Evolutionary conservation across 2,888 invertebrate genomes (phyloP).

Genomic region (Lypha dubia): DNA sequence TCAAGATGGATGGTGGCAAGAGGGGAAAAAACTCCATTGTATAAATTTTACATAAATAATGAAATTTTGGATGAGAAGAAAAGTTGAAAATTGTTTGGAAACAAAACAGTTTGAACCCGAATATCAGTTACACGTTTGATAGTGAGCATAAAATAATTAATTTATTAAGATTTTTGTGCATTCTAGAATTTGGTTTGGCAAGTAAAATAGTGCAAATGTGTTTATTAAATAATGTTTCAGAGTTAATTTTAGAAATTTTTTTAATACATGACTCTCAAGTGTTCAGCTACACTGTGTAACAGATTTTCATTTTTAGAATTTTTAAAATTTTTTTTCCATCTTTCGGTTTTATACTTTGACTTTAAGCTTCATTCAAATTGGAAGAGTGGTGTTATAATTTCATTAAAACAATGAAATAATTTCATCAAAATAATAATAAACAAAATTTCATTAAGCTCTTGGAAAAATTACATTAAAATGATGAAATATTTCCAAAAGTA

Average conservation of each 20-base stretch:
- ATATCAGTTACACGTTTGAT: slow-evolving; percentile 5
- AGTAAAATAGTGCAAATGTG: neutral
- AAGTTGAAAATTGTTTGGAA: slow-evolving; percentile 37
- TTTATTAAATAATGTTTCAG: neutral
- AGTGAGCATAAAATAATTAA: neutral
- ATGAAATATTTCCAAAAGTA: too few relatives aligned
- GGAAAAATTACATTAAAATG: too few relatives aligned
- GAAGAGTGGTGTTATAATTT: too few relatives aligned
- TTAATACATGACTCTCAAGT: too few relatives aligned
- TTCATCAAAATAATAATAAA: too few relatives aligned
- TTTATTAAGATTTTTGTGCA: neutral
- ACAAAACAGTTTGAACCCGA: slow-evolving; percentile 49
- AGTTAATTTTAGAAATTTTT: neutral
- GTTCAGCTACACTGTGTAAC: too few relatives aligned
- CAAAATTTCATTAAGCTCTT: too few relatives aligned
- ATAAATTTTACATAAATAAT: slow-evolving; percentile 59
- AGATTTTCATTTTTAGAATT: too few relatives aligned
- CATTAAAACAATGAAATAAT: too few relatives aligned
- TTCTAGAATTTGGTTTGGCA: neutral
- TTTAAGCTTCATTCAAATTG: too few relatives aligned
- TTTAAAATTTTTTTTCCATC: too few relatives aligned
- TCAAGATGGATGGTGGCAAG: slow-evolving; percentile 62
- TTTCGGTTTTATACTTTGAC: too few relatives aligned
- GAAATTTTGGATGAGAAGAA: slow-evolving; percentile 33
- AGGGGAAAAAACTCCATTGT: slow-evolving; percentile 53